Base-by-base conservation (phyloP, 2,113 vertebrate genomes). In the Microcebus jonahi region DNA sequence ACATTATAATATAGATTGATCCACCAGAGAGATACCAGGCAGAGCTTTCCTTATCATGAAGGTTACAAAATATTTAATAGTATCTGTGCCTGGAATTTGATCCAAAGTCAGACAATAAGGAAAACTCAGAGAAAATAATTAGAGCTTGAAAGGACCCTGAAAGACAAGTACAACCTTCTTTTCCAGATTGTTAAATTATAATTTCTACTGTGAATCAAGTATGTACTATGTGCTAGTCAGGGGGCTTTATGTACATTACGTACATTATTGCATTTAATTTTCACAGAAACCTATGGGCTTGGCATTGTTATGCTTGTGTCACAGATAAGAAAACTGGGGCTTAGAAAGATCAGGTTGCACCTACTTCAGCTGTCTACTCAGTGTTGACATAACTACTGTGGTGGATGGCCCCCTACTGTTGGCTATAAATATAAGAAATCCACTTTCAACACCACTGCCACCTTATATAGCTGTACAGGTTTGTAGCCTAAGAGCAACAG, bases 41-140 rank as follows among this genome's bases (percentile, higher is more conserved):
- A 76, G 71, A 73, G 27, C 18, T 83, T 45, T 48, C 57, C 68
- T 96, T 87, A 27, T 77, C 13, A 20, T n/a, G 11, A 88, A 90
- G 79, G 21, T 0, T 18, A 39, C 1, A 31, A 50, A 92, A 70
- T 70, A 90, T 65, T 93, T 83, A 79, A 92, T 50, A 4, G 14
- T 80, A 8, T 21, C 53, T 77, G 23, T 75, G 29, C 48, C 73
- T 90, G 87, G 88, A 97, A 63, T 68, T 93, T 48, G 63, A 90
- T 63, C 90, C 23, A 63, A 87, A 86, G 53, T 75, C 53, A 71
- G 45, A n/a, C 59, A 86, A 91, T 57, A 91, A 92, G 55, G 55
- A 67, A 83, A 86, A 91, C 42, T 53, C 87, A 82, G 70, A 95
- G 70, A 88, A 94, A 97, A 91, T 50, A 75, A 81, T 67, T 76